Evolutionary conservation across 1,140 invertebrate genomes (phyloP).

Genomic region (Aethina tumida): DNA sequence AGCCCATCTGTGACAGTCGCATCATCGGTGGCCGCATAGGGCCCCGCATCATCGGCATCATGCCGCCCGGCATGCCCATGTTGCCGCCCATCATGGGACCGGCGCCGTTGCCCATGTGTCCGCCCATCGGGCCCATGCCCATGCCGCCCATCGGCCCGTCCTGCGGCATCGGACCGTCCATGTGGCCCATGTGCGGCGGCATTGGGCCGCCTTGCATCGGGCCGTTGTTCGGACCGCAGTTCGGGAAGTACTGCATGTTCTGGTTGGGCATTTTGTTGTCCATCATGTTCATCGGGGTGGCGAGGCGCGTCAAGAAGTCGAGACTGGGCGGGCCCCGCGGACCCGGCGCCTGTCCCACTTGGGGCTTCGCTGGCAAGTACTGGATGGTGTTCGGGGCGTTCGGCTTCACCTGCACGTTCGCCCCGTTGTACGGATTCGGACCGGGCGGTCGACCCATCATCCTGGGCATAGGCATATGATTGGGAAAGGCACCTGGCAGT

Average conservation of each 20-base stretch:
- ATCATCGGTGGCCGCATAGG: slow-evolving; percentile 32
- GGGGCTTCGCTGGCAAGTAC: slow-evolving; percentile 86
- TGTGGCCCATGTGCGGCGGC: slow-evolving; percentile 37
- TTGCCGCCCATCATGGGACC: slow-evolving; percentile 35
- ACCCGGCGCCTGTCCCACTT: slow-evolving; percentile 51
- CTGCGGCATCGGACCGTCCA: slow-evolving; percentile 36
- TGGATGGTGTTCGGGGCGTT: slow-evolving; percentile 96
- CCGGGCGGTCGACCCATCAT: slow-evolving; percentile 46
- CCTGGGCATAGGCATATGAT: slow-evolving; percentile 35
- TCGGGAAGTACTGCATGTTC: slow-evolving; percentile 66
- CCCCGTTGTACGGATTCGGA: slow-evolving; percentile 64
- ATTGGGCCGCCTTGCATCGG: slow-evolving; percentile 38
- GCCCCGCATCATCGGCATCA: slow-evolving; percentile 36
- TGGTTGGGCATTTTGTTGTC: slow-evolving; percentile 56
- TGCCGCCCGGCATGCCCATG: slow-evolving; percentile 29
- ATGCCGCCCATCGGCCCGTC: slow-evolving; percentile 43
- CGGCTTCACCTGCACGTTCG: slow-evolving; percentile 88
- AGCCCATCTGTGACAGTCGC: slow-evolving; percentile 48
- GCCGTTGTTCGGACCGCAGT: slow-evolving; percentile 39
- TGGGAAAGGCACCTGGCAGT: slow-evolving; percentile 35
- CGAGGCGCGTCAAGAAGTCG: slow-evolving; percentile 83
- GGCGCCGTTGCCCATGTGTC: slow-evolving; percentile 34
- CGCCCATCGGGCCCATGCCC: slow-evolving; percentile 42
- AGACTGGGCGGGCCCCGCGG: slow-evolving; percentile 77
- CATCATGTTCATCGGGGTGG: slow-evolving; percentile 63